Base-by-base conservation (phyloP, 2,113 vertebrate genomes). In the Xiphophorus maculatus region DNA sequence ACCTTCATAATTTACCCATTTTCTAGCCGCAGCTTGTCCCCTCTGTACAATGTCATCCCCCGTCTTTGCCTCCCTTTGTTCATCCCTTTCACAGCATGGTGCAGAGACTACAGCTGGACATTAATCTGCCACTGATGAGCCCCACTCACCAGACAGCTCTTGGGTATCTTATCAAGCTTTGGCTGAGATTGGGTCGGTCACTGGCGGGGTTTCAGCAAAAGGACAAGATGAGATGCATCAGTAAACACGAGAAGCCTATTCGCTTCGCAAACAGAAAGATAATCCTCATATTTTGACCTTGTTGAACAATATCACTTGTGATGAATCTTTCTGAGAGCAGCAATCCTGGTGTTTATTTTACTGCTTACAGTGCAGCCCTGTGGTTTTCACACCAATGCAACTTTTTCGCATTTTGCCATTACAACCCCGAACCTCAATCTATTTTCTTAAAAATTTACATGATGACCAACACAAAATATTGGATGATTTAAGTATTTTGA, bases 121-220 rank as follows among this genome's bases (percentile, higher is more conserved):
- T 88, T 86, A 90, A 87, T 87, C 86, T 84, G 84, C 79, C 51
- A 28, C 79, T 86, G 85, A 90, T 90, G 88, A 88, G 84, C 63
- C 33, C 48, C 71, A 51, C 77, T 89, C 79, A 71, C 62, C 76
- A 78, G 64, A 80, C 62, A 62, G 81, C 68, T 86, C 81, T 69
- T 29, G 71, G 69, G 76, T 74, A 81, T 77, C 7, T 88, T 84
- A 90, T 84, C 87, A 71, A 74, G 81, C 42, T 9, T 63, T 65
- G 66, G 70, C 66, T 72, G 25, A 83, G 83, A 83, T 87, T 86
- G 73, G 80, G 80, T 76, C 67, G 33, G 71, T 68, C 72, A 66
- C 74, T 58, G 69, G 63, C 73, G 48, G 63, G 74, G 70, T 68
- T 83, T 71, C 27, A 68, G 62, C 44, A 19, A 33, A 61, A 79